Evolutionary conservation across 2,888 invertebrate species (phyloP).

Genomic region (Dexiosoma caninum): DNA sequence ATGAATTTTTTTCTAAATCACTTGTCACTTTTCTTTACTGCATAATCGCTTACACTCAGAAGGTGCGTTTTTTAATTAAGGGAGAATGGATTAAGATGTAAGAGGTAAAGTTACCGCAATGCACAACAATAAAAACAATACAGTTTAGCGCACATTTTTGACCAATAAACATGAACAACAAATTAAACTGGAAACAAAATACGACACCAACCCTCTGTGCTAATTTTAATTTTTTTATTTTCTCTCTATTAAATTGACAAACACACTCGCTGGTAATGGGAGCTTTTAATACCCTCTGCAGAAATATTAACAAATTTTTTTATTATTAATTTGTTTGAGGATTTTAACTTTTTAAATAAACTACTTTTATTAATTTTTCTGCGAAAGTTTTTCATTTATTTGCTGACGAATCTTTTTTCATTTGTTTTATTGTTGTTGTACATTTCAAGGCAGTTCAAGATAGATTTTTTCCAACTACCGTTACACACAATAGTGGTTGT

Average conservation of each 20-base stretch:
- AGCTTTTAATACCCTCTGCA: background rate
- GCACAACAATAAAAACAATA: background rate
- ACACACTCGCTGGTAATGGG: background rate
- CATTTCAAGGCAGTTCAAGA: conserved; percentile 53
- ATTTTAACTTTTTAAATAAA: conserved; percentile 16
- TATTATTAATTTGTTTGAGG: background rate
- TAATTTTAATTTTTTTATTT: background rate
- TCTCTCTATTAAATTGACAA: background rate
- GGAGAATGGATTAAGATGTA: background rate
- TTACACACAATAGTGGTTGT: conserved; percentile 19
- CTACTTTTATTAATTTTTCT: conserved; percentile 19
- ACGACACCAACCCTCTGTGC: conserved; percentile 40
- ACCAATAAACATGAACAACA: conserved; percentile 3
- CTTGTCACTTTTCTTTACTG: conserved; percentile 38
- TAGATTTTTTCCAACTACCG: conserved; percentile 51
- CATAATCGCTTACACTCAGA: conserved; percentile 2
- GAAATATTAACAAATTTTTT: background rate
- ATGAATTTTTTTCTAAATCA: conserved; percentile 7
- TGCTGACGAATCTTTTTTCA: conserved; percentile 54
- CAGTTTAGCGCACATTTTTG: conserved; percentile 15
- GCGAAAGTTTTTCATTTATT: conserved; percentile 8
- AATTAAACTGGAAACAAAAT: conserved; percentile 12
- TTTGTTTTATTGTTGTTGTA: conserved; percentile 35
- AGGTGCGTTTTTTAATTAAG: background rate
- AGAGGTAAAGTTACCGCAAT: background rate